Evolutionary conservation across 1,140 invertebrate species (phyloP), one percentile per base, ranked within the genome.

Genomic region (Euwallacea fornicatus): DNA sequence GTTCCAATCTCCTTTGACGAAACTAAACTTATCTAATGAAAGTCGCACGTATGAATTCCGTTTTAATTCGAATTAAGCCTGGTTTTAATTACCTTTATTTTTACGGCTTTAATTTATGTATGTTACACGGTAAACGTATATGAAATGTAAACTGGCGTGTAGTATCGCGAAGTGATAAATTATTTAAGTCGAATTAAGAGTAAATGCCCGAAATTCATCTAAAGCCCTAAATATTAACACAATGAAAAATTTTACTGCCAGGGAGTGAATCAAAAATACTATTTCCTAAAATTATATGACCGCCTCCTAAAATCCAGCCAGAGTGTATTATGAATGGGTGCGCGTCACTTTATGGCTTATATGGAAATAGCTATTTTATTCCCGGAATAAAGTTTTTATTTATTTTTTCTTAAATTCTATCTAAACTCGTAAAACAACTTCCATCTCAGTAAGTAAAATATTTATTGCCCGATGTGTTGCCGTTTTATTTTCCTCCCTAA

Each of bases 331-430:
- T 62, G 47, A 69, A 62, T 55, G 59, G 44, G 11, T 69, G 15
- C 67, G 67, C 67, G 60, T 63, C 67, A 69, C 46, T 69, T 69
- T 69, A 69, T 69, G 44, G 58, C 67, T 62, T 69, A 69, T 69
- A 69, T 69, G 67, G 58, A 69, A 69, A 69, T 69, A 46, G 67
- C 67, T 43, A 62, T 69, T 69, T 69, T 69, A 69, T 69, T 62
- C 43, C 67, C 58, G 6, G 47, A 63, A 63, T 55, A 62, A 69
- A 62, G 44, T 21, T 69, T 69, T 69, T 69, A 62, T 62, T 69
- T 61, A 53, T 61, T 69, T 69, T 69, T 69, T 69, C 56, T 63
- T 69, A 69, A 69, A 69, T 69, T 69, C 67, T 69, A 69, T 69
- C 67, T 44, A 63, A 69, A 62, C 67, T 69, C 67, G 67, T 69